phyloP scores from a whole-genome alignment of 2,888 invertebrate species.

The Cacoxenus indagator region DNA sequence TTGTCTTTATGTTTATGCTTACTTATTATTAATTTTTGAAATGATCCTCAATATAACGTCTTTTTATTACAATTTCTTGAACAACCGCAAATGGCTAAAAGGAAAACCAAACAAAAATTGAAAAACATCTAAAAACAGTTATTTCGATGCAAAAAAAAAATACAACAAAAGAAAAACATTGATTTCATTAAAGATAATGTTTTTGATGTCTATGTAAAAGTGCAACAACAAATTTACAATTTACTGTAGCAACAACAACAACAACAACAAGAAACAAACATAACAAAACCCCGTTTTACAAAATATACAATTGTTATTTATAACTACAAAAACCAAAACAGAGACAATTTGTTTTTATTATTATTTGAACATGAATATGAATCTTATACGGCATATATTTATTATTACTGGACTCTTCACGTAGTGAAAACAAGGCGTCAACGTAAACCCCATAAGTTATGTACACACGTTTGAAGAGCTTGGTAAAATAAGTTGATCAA shows the following conservation, averaged over 20 bases:
- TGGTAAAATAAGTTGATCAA: too few relatives aligned
- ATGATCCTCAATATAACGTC: constrained; percentile 26
- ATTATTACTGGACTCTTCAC: constrained; percentile 20
- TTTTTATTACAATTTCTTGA: constrained; percentile 8
- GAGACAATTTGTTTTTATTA: constrained; percentile 48
- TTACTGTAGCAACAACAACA: constrained; percentile 45
- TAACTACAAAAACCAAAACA: constrained; percentile 65
- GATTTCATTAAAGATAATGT: constrained; percentile 25
- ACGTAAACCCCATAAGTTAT: too few relatives aligned
- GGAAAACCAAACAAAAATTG: constrained; percentile 6
- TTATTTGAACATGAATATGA: too few relatives aligned
- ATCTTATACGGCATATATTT: constrained; percentile 26
- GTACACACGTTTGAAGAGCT: too few relatives aligned
- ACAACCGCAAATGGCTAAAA: neutral
- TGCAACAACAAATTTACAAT: constrained; percentile 35
- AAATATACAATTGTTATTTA: constrained; percentile 70
- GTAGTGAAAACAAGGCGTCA: too few relatives aligned
- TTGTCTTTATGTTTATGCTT: constrained; percentile 19
- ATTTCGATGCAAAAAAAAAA: constrained; percentile 28
- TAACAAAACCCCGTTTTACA: constrained; percentile 60
- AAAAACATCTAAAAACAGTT: constrained; percentile 17
- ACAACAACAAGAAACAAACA: constrained; percentile 34
- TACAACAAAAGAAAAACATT: constrained; percentile 10
- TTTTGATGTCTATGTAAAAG: constrained; percentile 35
- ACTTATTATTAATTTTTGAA: constrained; percentile 14